Evolutionary conservation across 2,113 vertebrate species (phyloP), one percentile per base, ranked within the genome.

Genomic region (Ciconia boyciana): DNA sequence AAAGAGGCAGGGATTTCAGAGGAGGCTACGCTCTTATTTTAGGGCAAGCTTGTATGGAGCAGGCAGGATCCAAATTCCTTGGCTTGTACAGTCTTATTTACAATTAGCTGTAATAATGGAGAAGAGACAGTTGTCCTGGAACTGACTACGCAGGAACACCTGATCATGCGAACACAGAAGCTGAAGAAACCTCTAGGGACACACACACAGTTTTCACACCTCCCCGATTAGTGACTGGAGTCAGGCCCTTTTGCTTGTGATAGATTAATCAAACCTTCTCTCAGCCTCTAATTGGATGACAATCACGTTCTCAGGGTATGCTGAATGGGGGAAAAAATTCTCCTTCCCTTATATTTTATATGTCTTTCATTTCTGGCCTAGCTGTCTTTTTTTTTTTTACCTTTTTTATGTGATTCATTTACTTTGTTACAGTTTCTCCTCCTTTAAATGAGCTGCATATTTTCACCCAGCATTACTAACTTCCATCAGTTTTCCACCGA

Each of bases 231-330:
- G 95, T 96, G 97, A 96, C 96, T 97, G 96, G 83, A 96, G 82
- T 83, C 91, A 96, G 93, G 87, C 85, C 95, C 96, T 97, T 97
- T 98, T 93, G 87, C 95, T 97, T 95, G 92, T 94, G 85, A 93
- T 89, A 97, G 97, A 98, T 98, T 98, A 98, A 98, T 98, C 97
- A 98, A 98, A 97, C 93, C 89, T 94, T 81, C 97, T 92, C 94
- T 92, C 91, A 94, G 91, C 58, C 95, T 96, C 96, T 98, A 98
- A 98, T 97, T 98, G 97, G 98, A 96, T 98, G 97, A 98, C 98
- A 98, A 98, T 98, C 98, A 97, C 93, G 57, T 97, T 96, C 88
- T 97, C 90, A 91, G 84, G 81, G 92, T 94, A 87, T 96, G 94
- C 91, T 95, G 96, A 94, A 97, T 79, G 90, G 57, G 80, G 54